Conservation (phyloP, 2,888 invertebrate genomes). For the Merodon equestris region DNA sequence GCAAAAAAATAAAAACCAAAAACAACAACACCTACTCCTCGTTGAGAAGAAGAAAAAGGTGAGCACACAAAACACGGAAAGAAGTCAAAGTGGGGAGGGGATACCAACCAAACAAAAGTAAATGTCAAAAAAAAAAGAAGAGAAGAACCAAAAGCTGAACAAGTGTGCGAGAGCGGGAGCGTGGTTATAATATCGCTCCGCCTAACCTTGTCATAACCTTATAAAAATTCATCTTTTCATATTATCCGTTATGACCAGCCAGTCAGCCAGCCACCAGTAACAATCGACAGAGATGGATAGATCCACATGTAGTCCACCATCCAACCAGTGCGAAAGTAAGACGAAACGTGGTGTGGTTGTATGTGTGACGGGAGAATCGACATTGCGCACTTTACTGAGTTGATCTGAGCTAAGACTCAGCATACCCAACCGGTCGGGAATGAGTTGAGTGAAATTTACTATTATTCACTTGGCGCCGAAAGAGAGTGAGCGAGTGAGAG, state of each 20-base stretch:
- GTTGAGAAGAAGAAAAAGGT: slow-evolving; percentile 24
- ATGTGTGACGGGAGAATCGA: neutral
- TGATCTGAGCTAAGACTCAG: neutral
- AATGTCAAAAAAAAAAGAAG: neutral
- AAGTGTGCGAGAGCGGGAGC: slow-evolving; percentile 45
- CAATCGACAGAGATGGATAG: neutral
- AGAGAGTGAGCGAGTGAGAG: neutral
- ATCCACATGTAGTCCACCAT: neutral
- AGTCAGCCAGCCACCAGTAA: neutral
- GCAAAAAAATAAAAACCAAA: neutral
- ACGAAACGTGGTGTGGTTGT: neutral
- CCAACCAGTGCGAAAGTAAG: slow-evolving; percentile 10
- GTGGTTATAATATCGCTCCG: slow-evolving; percentile 71
- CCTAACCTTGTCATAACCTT: slow-evolving; percentile 73
- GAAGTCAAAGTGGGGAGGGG: slow-evolving; percentile 25
- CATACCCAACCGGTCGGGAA: no score
- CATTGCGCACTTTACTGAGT: neutral
- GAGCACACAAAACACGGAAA: slow-evolving; percentile 26
- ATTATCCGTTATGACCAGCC: slow-evolving; percentile 56
- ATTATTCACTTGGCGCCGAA: no score
- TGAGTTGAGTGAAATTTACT: slow-evolving; percentile 29
- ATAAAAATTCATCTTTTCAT: slow-evolving; percentile 70
- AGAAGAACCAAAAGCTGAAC: slow-evolving; percentile 18
- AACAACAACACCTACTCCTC: slow-evolving; percentile 1
- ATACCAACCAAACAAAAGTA: no score